phyloP scores from a whole-genome alignment of 2,113 vertebrate genomes.

The Ictalurus punctatus region DNA sequence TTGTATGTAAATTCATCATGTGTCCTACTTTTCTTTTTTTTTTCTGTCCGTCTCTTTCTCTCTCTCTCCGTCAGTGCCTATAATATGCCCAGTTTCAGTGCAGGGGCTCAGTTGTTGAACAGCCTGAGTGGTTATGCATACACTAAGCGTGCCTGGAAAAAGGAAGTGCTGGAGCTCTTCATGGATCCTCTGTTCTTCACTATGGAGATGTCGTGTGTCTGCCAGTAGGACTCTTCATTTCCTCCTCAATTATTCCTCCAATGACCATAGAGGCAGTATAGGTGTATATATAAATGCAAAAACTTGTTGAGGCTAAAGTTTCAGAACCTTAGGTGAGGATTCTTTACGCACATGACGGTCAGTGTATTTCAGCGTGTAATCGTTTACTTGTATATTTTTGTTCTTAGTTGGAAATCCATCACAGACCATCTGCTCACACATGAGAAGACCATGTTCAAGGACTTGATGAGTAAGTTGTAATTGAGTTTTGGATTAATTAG shows the following conservation, averaged over 20 bases:
- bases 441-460: slow-evolving; percentile 98
- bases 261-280: background rate
- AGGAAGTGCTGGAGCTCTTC: slow-evolving; percentile 90
- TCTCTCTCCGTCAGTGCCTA: slow-evolving; percentile 76
- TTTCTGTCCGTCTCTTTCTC: background rate
- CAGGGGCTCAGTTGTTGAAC: slow-evolving; percentile 87
- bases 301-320: background rate
- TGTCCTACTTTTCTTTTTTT: background rate
- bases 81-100: slow-evolving; percentile 93
- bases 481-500: background rate
- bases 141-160: slow-evolving; percentile 94
- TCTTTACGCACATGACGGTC: background rate
- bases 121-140: slow-evolving; percentile 96
- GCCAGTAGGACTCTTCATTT: slow-evolving; percentile 74
- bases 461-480: slow-evolving; percentile 92
- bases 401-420: slow-evolving; percentile 88
- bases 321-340: background rate
- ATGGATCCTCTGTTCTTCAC: slow-evolving; percentile 96
- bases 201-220: slow-evolving; percentile 85
- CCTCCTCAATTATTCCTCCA: background rate
- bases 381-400: background rate
- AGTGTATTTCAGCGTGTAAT: background rate
- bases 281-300: background rate
- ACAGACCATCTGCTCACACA: slow-evolving; percentile 96
- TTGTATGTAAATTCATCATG: background rate